Evolutionary conservation across 1,140 invertebrate species (phyloP).

Genomic region (Chymomyza costata): DNA sequence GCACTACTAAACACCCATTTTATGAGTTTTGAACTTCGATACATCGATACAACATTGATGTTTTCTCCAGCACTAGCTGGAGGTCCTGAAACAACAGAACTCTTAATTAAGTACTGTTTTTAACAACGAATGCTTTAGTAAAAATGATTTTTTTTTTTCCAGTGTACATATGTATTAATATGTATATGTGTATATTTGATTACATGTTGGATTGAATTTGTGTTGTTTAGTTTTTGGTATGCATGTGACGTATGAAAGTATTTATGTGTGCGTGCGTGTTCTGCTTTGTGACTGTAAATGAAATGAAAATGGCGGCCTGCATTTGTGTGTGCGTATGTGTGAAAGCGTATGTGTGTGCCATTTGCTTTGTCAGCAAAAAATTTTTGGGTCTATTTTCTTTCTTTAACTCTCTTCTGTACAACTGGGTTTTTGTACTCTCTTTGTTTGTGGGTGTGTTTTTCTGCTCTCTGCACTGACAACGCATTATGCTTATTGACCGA

Average conservation of each 20-base stretch:
- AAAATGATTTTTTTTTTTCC: too few species aligned
- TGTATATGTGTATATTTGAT: slow-evolving; percentile 13
- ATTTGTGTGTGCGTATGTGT: slow-evolving; percentile 3
- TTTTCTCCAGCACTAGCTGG: too few species aligned
- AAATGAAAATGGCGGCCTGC: slow-evolving; percentile 18
- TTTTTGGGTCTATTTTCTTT: slow-evolving; percentile 36
- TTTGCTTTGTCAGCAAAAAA: slow-evolving; percentile 40
- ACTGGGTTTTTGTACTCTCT: too few species aligned
- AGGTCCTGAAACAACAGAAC: too few species aligned
- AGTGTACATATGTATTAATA: too few species aligned
- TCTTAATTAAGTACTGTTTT: too few species aligned
- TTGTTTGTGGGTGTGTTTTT: background rate
- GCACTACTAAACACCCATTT: too few species aligned
- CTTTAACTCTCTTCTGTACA: background rate
- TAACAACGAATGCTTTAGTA: too few species aligned
- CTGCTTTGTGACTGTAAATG: slow-evolving; percentile 14
- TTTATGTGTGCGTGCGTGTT: background rate
- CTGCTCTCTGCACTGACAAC: slow-evolving; percentile 19
- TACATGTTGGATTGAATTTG: slow-evolving; percentile 32
- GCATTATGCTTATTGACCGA: slow-evolving; percentile 53
- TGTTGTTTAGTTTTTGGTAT: slow-evolving; percentile 37
- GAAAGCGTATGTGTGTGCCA: slow-evolving; percentile 3
- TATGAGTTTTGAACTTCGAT: too few species aligned
- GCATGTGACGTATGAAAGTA: slow-evolving; percentile 37
- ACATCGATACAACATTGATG: too few species aligned